Conservation (phyloP, 2,888 invertebrate genomes). For the Drosophila buzzatii region DNA sequence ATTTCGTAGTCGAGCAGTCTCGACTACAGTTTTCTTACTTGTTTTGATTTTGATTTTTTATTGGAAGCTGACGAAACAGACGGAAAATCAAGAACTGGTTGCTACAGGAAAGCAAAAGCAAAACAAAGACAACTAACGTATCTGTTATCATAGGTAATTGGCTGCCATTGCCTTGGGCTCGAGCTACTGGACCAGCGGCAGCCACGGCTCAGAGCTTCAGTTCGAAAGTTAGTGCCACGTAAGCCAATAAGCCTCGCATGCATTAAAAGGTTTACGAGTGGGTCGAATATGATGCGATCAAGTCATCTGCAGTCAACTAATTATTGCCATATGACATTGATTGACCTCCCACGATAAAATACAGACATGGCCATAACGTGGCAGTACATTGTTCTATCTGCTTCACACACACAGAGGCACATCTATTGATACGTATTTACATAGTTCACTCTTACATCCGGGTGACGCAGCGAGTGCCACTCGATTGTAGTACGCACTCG, state of each 20-base stretch:
- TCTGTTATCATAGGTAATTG: constrained; percentile 75
- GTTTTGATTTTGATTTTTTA: constrained; percentile 17
- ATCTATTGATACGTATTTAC: neutral
- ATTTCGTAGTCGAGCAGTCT: neutral
- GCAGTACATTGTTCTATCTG: constrained; percentile 31
- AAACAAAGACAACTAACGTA: constrained; percentile 53
- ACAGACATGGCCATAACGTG: constrained; percentile 25
- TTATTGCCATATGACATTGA: constrained; percentile 55
- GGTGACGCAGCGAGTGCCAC: constrained; percentile 33
- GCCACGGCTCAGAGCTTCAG: constrained; percentile 14
- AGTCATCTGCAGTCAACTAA: constrained; percentile 54
- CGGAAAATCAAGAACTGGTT: constrained; percentile 59
- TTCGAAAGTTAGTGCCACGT: constrained; percentile 20
- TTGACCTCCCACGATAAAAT: constrained; percentile 49
- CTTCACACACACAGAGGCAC: neutral
- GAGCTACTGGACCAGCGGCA: constrained; percentile 24
- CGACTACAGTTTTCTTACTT: neutral
- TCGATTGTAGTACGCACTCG: constrained; percentile 2
- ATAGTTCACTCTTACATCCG: constrained; percentile 36
- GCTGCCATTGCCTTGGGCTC: constrained; percentile 61
- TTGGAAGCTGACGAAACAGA: constrained; percentile 58
- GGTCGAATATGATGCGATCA: constrained; percentile 28
- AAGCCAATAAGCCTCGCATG: constrained; percentile 47
- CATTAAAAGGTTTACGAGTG: constrained; percentile 37
- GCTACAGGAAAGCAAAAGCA: constrained; percentile 49